These are phyloP conservation scores for Brienomyrus longianalis DNA, from an alignment of 2,113 vertebrate species.

Conservation along the genomic window DNA sequence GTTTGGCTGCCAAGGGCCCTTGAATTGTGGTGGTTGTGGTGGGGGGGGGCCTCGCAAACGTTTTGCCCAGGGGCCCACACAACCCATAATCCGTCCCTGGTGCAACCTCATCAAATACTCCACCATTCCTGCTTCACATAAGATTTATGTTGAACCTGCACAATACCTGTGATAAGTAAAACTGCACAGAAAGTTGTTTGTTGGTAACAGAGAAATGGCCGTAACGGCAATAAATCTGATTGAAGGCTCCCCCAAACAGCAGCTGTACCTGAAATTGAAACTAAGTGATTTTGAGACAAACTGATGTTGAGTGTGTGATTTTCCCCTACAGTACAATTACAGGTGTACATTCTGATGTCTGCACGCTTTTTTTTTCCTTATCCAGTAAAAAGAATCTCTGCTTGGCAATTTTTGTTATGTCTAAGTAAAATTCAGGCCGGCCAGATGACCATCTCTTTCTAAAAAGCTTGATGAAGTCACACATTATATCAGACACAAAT, in stretches of 20 bases:
- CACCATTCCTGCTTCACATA: not conserved
- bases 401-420: not conserved
- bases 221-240: not conserved
- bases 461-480: not conserved
- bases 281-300: not conserved
- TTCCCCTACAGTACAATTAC: not conserved
- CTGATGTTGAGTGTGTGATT: not conserved
- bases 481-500: not conserved
- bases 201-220: not conserved
- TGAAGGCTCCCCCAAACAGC: not conserved
- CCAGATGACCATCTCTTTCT: not conserved
- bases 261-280: not conserved
- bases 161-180: not conserved
- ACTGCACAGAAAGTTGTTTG: not conserved
- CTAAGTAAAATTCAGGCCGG: not conserved
- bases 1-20: too few relatives aligned
- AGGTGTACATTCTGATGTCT: not conserved
- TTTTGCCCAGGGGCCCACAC: too few relatives aligned
- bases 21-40: too few relatives aligned
- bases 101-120: not conserved
- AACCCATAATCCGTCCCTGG: too few relatives aligned
- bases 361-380: not conserved
- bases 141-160: not conserved
- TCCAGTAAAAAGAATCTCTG: not conserved
- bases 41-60: too few relatives aligned